Conservation (phyloP, 64 coral and sea anemone species). For the Stichodactyla helianthus region DNA sequence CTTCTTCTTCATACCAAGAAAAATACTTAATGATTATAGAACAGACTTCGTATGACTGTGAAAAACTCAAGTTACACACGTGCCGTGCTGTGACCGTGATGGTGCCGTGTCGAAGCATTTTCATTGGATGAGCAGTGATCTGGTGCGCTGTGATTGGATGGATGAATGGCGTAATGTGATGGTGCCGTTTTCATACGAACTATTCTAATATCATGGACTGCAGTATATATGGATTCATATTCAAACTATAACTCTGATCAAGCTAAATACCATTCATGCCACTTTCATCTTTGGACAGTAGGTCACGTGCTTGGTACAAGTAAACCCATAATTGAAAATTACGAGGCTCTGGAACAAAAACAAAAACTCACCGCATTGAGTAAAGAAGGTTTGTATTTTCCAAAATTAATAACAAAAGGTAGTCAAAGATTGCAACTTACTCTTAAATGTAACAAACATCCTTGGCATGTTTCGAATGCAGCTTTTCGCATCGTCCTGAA, state of each 20-base stretch:
- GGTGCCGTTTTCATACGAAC: too few relatives aligned
- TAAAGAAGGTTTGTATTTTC: neutral
- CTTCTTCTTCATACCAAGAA: too few relatives aligned
- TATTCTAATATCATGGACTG: too few relatives aligned
- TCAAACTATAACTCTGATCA: neutral
- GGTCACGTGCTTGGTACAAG: constrained; percentile 84
- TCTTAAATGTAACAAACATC: constrained; percentile 85
- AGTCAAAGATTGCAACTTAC: constrained; percentile 34
- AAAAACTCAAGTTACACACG: too few relatives aligned
- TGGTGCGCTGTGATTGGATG: too few relatives aligned
- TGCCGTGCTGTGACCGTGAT: too few relatives aligned
- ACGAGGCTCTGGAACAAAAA: constrained; percentile 7
- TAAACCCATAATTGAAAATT: constrained; percentile 83
- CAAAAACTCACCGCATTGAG: neutral
- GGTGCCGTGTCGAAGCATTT: too few relatives aligned
- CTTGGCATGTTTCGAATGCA: constrained; percentile 47
- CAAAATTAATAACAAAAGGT: neutral
- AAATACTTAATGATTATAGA: too few relatives aligned
- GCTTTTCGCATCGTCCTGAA: constrained; percentile 40
- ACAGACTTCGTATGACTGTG: too few relatives aligned
- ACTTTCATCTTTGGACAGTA: constrained; percentile 61
- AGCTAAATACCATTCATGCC: constrained; percentile 77
- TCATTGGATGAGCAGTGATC: too few relatives aligned
- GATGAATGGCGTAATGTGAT: too few relatives aligned
- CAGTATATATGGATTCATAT: too few relatives aligned